These are phyloP conservation scores for Agelas oroides DNA, from an alignment of 37 sponge, comb jelly and placozoan species.

Conservation along the genomic window DNA sequence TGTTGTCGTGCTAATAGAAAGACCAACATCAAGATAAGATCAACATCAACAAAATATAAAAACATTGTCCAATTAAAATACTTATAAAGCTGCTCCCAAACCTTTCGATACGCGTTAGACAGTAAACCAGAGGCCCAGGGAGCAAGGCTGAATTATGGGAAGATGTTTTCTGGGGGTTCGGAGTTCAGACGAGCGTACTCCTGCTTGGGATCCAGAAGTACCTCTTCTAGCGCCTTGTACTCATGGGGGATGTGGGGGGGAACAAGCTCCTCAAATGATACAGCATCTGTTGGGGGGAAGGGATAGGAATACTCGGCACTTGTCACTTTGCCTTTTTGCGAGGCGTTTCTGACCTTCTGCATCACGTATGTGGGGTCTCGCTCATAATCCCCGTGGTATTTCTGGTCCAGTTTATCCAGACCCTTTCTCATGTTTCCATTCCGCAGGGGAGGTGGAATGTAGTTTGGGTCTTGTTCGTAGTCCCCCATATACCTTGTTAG, in stretches of 20 bases:
- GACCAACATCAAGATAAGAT: too few relatives aligned
- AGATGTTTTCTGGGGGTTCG: background rate
- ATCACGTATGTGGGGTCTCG: slow-evolving; percentile 39
- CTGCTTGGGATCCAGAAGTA: background rate
- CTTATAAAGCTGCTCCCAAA: too few relatives aligned
- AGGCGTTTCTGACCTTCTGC: background rate
- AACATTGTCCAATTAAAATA: too few relatives aligned
- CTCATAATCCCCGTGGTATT: slow-evolving; percentile 36
- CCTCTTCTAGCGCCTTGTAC: slow-evolving; percentile 13
- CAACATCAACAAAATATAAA: too few relatives aligned
- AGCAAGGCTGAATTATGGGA: too few relatives aligned
- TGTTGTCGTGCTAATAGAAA: too few relatives aligned
- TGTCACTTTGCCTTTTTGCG: background rate
- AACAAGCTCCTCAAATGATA: background rate
- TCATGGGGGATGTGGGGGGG: slow-evolving; percentile 20
- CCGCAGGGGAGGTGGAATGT: slow-evolving; percentile 25
- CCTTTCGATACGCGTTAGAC: too few relatives aligned
- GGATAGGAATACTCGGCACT: slow-evolving; percentile 6
- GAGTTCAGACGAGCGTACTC: slow-evolving; percentile 26
- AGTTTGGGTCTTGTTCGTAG: slow-evolving; percentile 34
- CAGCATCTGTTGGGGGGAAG: background rate
- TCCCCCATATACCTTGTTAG: slow-evolving; percentile 47
- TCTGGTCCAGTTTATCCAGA: slow-evolving; percentile 12
- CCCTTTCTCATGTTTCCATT: background rate
- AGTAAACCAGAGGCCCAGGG: too few relatives aligned